Conservation (phyloP, 2,797 vertebrate genomes). For the Sebastes vulpes region DNA sequence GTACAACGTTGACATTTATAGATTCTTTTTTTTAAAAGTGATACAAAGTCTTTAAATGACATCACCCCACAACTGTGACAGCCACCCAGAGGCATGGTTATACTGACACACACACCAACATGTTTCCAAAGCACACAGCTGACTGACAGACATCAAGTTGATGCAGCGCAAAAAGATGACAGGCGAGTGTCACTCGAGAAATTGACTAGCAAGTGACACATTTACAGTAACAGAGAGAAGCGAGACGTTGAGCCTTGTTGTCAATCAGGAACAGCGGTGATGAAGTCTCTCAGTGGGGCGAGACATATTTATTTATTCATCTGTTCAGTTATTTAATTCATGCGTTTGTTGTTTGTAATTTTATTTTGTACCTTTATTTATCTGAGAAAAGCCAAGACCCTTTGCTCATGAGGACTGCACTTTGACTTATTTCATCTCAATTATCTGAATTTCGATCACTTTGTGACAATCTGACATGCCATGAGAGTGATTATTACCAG, state of each 20-base stretch:
- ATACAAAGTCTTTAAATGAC: constrained; percentile 3
- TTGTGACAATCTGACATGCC: not conserved
- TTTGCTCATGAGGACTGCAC: not conserved
- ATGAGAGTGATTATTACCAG: not conserved
- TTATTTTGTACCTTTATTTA: not conserved
- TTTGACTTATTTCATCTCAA: not conserved
- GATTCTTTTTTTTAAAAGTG: not conserved
- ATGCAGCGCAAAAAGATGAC: constrained; percentile 46
- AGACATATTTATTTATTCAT: constrained; percentile 27
- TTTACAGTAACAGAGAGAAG: constrained; percentile 43
- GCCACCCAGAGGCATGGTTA: not conserved
- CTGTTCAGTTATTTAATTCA: not conserved
- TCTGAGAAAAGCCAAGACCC: not conserved
- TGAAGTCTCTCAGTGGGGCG: constrained; percentile 1
- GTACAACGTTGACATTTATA: not conserved
- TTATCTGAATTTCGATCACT: not conserved
- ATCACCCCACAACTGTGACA: constrained; percentile 31
- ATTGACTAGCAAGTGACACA: constrained; percentile 58
- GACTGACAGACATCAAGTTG: constrained; percentile 62
- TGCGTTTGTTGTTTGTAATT: not conserved
- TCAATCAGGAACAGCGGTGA: constrained; percentile 28
- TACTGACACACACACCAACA: not conserved
- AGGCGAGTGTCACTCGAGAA: constrained; percentile 50
- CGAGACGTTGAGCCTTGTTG: constrained; percentile 1
- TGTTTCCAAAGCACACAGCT: not conserved